Conservation (phyloP, 2,113 vertebrate species). For the Pseudolaguvia tuberculata region DNA sequence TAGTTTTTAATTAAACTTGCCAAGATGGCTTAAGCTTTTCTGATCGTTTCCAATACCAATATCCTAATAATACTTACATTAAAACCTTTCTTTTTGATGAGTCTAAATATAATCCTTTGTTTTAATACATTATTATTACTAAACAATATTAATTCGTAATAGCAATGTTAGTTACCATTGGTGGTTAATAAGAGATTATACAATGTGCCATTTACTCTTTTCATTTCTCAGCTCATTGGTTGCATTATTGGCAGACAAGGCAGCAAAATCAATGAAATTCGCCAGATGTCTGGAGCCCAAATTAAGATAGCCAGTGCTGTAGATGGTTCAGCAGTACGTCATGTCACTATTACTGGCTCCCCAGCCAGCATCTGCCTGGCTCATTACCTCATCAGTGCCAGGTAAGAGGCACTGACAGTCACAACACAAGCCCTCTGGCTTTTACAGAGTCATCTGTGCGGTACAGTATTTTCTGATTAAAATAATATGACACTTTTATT, state of each 20-base stretch:
- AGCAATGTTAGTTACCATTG: too few species aligned
- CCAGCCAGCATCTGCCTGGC: slow-evolving; percentile 90
- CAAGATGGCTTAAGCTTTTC: not conserved
- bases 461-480: not conserved
- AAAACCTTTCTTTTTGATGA: not conserved
- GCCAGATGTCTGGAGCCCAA: slow-evolving; percentile 93
- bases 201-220: slow-evolving; percentile 45
- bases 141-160: not conserved
- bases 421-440: slow-evolving; percentile 6
- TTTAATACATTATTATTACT: not conserved
- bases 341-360: slow-evolving; percentile 90
- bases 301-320: slow-evolving; percentile 92
- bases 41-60: not conserved
- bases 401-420: slow-evolving; percentile 69
- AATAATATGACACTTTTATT: not conserved
- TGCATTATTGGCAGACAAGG: slow-evolving; percentile 97
- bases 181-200: slow-evolving; percentile 9
- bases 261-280: slow-evolving; percentile 96
- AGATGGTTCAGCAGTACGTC: slow-evolving; percentile 87
- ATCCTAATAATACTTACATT: not conserved
- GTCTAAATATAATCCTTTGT: not conserved
- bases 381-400: slow-evolving; percentile 93
- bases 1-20: not conserved
- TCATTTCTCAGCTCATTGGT: slow-evolving; percentile 80
- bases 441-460: slow-evolving; percentile 38